A percentile compares a stretch with the other conserved stretches of the same genome.
phyloP scores from a whole-genome alignment of 2,888 invertebrate genomes.

The Ellobium chinense region DNA sequence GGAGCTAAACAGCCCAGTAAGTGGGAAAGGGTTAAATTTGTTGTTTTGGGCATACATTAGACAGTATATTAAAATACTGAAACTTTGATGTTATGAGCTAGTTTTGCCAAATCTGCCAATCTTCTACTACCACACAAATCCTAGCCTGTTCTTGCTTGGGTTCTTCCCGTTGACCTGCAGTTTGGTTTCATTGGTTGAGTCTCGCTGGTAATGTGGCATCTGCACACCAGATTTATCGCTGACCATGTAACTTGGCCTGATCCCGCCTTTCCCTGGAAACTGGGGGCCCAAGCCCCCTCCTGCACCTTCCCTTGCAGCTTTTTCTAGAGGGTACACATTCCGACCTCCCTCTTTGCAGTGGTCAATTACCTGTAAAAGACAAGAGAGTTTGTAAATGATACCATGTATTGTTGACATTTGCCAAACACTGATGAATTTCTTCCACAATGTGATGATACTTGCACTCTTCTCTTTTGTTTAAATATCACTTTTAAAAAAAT shows the following conservation, averaged over 20 bases:
- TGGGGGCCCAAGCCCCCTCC: conserved; percentile 76
- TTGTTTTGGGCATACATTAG: no score
- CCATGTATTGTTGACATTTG: no score
- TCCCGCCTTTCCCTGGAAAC: conserved; percentile 74
- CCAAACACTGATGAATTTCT: no score
- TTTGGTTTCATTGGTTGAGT: conserved; percentile 74
- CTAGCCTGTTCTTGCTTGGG: conserved; percentile 73
- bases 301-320: conserved; percentile 73
- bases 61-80: no score
- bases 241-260: conserved; percentile 78
- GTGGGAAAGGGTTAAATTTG: no score
- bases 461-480: no score
- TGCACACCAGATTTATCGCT: conserved; percentile 74
- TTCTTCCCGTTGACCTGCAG: conserved; percentile 68
- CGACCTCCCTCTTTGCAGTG: conserved; percentile 77
- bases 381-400: no score
- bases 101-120: no score
- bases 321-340: conserved; percentile 76
- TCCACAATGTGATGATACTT: no score
- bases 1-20: no score
- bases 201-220: conserved; percentile 75
- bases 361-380: conserved; percentile 67
- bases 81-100: no score
- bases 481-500: no score
- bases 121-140: conserved; percentile 77